Evolutionary conservation across 2,113 vertebrate species (phyloP).

Genomic region (Eptatretus burgeri): DNA sequence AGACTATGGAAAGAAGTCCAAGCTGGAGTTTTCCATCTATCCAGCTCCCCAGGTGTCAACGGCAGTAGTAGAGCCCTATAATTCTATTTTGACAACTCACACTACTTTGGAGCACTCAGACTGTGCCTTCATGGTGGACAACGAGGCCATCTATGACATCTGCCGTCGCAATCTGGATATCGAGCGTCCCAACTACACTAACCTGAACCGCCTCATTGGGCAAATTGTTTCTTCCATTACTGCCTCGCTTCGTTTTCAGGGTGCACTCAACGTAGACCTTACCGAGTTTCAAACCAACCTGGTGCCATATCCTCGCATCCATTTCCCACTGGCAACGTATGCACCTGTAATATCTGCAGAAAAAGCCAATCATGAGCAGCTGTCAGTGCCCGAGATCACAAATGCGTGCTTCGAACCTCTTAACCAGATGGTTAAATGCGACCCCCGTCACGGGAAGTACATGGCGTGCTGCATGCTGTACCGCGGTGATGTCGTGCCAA

Average conservation of each 20-base stretch:
- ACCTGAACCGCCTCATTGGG: constrained; percentile 11
- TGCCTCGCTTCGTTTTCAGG: constrained; percentile 21
- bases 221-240: constrained; percentile 24
- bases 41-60: constrained; percentile 22
- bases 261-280: constrained; percentile 23
- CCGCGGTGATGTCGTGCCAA: constrained; percentile 25
- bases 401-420: constrained; percentile 38
- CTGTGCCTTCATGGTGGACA: constrained; percentile 25
- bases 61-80: constrained; percentile 30
- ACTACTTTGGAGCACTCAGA: constrained; percentile 38
- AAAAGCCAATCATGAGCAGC: constrained; percentile 43
- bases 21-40: constrained; percentile 15
- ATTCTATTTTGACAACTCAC: constrained; percentile 14
- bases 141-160: too few species aligned
- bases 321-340: too few species aligned
- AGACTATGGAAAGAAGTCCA: constrained; percentile 9
- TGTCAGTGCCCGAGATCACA: constrained; percentile 45
- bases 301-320: constrained; percentile 23
- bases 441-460: too few species aligned
- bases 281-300: constrained; percentile 27
- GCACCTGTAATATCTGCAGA: constrained; percentile 41
- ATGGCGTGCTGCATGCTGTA: too few species aligned
- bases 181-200: too few species aligned
- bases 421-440: constrained; percentile 48
- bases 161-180: too few species aligned